Evolutionary conservation across 1,140 invertebrate genomes (phyloP).

Genomic region (Bombus pyrosoma): DNA sequence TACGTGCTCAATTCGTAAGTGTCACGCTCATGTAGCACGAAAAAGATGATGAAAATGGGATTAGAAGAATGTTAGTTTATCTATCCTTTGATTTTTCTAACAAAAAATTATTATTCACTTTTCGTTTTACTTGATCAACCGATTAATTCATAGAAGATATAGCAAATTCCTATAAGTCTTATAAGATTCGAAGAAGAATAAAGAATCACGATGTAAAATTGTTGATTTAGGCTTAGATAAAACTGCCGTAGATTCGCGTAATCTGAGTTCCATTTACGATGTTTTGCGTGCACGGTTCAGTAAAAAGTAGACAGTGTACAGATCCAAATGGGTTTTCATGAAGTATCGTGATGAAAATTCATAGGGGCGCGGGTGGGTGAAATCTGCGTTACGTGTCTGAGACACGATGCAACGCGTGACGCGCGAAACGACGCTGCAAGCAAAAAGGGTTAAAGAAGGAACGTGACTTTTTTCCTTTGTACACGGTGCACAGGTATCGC

Average conservation of each 20-base stretch:
- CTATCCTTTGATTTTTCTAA: too few relatives aligned
- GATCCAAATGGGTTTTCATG: background rate
- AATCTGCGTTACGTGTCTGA: constrained; percentile 19
- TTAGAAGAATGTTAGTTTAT: too few relatives aligned
- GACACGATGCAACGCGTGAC: constrained; percentile 15
- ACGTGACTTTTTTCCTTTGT: constrained; percentile 31
- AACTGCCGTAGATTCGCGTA: background rate
- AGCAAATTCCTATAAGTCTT: too few relatives aligned
- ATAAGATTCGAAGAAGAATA: background rate
- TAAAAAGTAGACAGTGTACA: background rate
- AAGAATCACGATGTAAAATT: background rate
- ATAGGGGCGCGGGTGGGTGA: background rate
- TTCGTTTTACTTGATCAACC: too few relatives aligned
- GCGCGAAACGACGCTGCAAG: background rate
- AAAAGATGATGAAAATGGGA: background rate
- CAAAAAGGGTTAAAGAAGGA: constrained; percentile 24
- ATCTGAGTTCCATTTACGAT: background rate
- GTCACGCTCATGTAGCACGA: background rate
- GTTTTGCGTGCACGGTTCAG: background rate
- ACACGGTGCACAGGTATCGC: background rate
- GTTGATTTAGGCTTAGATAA: background rate
- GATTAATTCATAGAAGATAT: too few relatives aligned
- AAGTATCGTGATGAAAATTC: constrained; percentile 35
- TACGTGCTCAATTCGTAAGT: background rate
- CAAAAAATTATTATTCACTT: too few relatives aligned